Percentiles rank a stretch among this genome's conserved stretches.
phyloP scores from a whole-genome alignment of 1,140 invertebrate genomes.

The Euglossa dilemma region DNA sequence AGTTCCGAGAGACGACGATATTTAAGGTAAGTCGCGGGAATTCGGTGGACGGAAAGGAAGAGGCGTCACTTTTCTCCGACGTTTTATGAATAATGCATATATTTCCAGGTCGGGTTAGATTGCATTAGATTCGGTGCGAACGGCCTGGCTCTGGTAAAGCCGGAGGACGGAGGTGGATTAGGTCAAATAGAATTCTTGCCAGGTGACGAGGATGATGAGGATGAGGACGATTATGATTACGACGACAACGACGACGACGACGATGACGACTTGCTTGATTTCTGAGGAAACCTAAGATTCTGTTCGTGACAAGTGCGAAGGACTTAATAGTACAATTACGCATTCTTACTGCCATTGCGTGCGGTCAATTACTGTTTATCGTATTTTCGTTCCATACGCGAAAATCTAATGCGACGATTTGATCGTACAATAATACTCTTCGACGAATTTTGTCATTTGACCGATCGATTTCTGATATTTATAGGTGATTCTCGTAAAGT shows the following conservation, averaged over 20 bases:
- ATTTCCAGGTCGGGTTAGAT: slow-evolving; percentile 81
- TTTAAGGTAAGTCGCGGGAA: slow-evolving; percentile 76
- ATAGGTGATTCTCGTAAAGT: no score
- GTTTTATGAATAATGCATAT: slow-evolving; percentile 10
- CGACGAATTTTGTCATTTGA: no score
- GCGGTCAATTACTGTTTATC: not conserved
- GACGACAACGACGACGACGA: slow-evolving; percentile 63
- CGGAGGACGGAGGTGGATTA: slow-evolving; percentile 87
- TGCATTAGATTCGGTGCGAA: slow-evolving; percentile 86
- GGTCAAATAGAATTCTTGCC: slow-evolving; percentile 79
- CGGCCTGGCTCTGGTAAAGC: slow-evolving; percentile 86
- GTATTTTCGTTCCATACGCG: not conserved
- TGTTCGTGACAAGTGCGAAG: not conserved
- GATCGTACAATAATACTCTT: not conserved
- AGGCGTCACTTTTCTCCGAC: not conserved
- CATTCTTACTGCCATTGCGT: not conserved
- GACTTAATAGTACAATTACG: slow-evolving; percentile 14
- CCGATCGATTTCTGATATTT: no score
- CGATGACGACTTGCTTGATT: slow-evolving; percentile 64
- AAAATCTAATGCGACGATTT: not conserved
- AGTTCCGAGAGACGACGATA: slow-evolving; percentile 80
- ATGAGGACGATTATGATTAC: slow-evolving; percentile 83
- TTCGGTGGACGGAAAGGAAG: not conserved
- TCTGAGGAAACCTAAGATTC: slow-evolving; percentile 36
- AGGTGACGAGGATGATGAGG: slow-evolving; percentile 75